phyloP scores from a whole-genome alignment of 2,888 invertebrate species.

The Tenthredo amoena region DNA sequence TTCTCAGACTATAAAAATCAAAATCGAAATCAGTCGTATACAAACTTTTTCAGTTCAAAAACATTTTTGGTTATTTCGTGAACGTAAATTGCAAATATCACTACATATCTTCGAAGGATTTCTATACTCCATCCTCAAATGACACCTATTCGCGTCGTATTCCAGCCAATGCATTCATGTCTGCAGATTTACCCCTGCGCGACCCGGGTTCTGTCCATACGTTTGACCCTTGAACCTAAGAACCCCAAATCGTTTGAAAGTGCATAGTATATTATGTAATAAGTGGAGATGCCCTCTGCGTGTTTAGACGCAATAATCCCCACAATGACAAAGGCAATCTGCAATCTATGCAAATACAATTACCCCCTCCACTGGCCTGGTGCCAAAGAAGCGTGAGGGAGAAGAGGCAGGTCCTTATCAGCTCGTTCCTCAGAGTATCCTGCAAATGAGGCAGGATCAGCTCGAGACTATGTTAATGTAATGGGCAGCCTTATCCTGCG shows the following conservation, averaged over 20 bases:
- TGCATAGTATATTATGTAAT: slow-evolving; percentile 24
- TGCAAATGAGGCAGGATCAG: slow-evolving; percentile 72
- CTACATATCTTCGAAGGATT: background rate
- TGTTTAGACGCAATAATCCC: slow-evolving; percentile 65
- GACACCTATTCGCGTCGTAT: background rate
- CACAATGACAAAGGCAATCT: slow-evolving; percentile 67
- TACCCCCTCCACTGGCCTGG: slow-evolving; percentile 61
- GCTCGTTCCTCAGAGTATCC: slow-evolving; percentile 72
- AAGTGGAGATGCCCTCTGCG: background rate
- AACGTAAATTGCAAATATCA: background rate
- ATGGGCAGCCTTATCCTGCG: slow-evolving; percentile 67
- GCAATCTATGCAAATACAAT: slow-evolving; percentile 75
- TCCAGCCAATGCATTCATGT: background rate
- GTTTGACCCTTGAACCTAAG: background rate
- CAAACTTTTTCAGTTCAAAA: background rate
- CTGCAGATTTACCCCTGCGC: background rate
- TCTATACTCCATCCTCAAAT: background rate
- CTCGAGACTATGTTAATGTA: slow-evolving; percentile 72
- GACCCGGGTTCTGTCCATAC: background rate
- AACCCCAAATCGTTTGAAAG: background rate
- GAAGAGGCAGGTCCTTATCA: slow-evolving; percentile 69
- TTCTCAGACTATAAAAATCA: too few species aligned
- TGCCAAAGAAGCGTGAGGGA: slow-evolving; percentile 13
- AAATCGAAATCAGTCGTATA: too few species aligned
- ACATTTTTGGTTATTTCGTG: background rate